These are phyloP conservation scores for Cephalopholis sonnerati DNA, from an alignment of 2,113 vertebrate species.

Conservation along the genomic window DNA sequence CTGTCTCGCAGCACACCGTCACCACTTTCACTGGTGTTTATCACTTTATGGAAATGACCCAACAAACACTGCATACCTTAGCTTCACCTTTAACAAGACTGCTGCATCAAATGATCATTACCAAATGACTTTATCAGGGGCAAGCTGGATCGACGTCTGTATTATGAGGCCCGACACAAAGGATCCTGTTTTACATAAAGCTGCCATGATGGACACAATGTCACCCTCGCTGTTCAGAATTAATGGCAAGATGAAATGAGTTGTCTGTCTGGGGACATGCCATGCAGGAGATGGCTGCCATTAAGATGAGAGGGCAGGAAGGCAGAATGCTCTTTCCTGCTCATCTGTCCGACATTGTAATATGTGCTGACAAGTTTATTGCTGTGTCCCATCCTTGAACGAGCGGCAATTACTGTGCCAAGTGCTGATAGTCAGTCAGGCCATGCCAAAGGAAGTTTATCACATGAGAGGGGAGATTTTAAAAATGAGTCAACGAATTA, in stretches of 20 bases:
- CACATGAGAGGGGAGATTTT: conserved; percentile 24
- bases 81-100: conserved; percentile 16
- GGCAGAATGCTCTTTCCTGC: conserved; percentile 46
- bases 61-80: background rate
- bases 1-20: background rate
- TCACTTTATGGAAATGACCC: conserved; percentile 17
- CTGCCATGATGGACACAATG: conserved; percentile 62
- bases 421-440: conserved; percentile 56
- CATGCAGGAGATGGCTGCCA: conserved; percentile 60
- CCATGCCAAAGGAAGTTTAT: conserved; percentile 56
- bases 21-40: conserved; percentile 10
- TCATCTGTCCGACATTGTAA: conserved; percentile 70
- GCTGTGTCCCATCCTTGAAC: conserved; percentile 75
- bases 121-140: background rate
- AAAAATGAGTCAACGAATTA: conserved; percentile 31
- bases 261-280: conserved; percentile 61
- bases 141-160: conserved; percentile 14
- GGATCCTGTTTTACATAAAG: conserved; percentile 59
- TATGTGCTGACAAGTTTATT: conserved; percentile 80
- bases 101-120: conserved; percentile 27
- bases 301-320: conserved; percentile 72
- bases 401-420: conserved; percentile 65
- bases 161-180: conserved; percentile 38
- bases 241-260: conserved; percentile 68
- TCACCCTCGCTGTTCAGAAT: conserved; percentile 57